Evolutionary conservation across 2,797 vertebrate species (phyloP).

Genomic region (Molossus alvarezi): DNA sequence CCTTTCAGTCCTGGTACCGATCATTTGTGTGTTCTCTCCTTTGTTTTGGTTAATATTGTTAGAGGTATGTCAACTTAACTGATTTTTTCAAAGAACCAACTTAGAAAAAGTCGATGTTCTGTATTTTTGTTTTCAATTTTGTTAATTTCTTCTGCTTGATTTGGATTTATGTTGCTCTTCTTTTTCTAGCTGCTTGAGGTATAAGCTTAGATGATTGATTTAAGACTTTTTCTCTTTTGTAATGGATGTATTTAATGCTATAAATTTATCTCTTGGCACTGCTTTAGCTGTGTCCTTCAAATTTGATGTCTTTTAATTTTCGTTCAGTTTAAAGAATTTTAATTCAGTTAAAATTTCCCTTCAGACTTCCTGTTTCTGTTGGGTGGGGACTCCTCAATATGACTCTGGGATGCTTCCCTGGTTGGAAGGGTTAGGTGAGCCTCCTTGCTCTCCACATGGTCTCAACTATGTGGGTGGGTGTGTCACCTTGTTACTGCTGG

Average conservation of each 20-base stretch:
- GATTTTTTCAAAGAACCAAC: background rate
- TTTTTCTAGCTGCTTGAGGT: background rate
- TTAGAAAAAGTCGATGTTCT: background rate
- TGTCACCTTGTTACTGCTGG: rapidly evolving
- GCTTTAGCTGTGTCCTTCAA: background rate
- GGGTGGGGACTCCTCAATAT: rapidly evolving
- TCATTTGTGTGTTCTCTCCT: background rate
- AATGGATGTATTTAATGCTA: background rate
- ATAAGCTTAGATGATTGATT: background rate
- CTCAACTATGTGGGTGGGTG: rapidly evolving
- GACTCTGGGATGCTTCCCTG: background rate
- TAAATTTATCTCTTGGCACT: background rate
- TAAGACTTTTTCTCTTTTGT: background rate
- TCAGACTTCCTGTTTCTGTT: background rate
- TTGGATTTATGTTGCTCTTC: background rate
- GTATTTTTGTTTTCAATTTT: background rate
- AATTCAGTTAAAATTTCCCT: background rate
- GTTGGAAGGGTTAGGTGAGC: too few species aligned
- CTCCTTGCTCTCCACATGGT: rapidly evolving
- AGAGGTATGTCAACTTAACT: background rate
- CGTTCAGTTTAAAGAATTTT: background rate
- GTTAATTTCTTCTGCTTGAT: background rate
- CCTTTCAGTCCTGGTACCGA: background rate
- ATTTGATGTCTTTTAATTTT: background rate
- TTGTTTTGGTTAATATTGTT: background rate